Evolutionary conservation across 2,113 vertebrate species (phyloP), one percentile per base, ranked within the genome.

Genomic region (Orientallactaga bullata): DNA sequence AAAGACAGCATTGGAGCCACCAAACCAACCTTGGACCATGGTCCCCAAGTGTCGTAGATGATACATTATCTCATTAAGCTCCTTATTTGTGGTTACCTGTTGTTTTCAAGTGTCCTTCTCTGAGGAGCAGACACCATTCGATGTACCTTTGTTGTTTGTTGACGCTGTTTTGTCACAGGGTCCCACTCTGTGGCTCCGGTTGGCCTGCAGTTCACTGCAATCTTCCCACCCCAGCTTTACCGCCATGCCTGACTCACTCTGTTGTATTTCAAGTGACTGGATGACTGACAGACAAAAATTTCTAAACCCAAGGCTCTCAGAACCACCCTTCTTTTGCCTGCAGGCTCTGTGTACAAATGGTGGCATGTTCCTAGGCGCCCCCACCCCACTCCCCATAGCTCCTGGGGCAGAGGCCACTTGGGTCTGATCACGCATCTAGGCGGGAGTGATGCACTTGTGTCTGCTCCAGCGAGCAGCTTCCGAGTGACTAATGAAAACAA

Each of bases 301-400:
- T 35, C 26, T 30, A 74, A 32, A 73, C 39, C 5, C 2, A 42
- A 1, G 24, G 17, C 10, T 60, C 39, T 39, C 5, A 2, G 26
- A 42, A 61, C 23, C 69, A 11, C 58, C 10, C 2, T 51, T 66
- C 63, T n/a, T 76, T 39, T n/a, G 63, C 26, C 68, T 20, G 5
- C 1, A 5, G 60, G 66, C 35, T 79, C 69, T 66, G 23, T 28
- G 1, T 24, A 13, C 6, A 1, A 58, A 1, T 1, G 55, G 74
- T 58, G 42, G 15, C 12, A 13, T 61, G 10, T 0, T 32, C 55
- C 28, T 11, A 30, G 2, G 65, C 23, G n/a, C n/a, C n/a, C n/a
- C n/a, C n/a, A n/a, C n/a, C n/a, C n/a, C n/a, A n/a, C n/a, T 5
- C 51, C 7, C 3, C 13, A 15, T 37, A 7, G 5, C 42, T n/a